Evolutionary conservation across 2,888 invertebrate genomes (phyloP), one percentile per base, ranked within the genome.

Genomic region (Ormyrus labotus): DNA sequence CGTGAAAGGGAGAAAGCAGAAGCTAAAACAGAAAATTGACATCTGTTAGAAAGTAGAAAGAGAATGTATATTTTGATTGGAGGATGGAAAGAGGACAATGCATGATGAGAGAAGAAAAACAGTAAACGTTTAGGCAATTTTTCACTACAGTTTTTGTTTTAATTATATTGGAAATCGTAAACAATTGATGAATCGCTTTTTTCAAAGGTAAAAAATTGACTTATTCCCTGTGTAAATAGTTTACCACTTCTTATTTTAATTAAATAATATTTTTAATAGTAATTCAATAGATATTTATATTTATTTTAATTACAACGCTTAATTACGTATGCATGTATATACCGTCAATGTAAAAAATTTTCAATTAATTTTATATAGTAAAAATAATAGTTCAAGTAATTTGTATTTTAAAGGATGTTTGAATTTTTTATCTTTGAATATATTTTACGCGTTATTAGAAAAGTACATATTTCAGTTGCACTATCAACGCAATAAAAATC

Each of bases 1-100:
- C 34, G 34, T 34, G 4, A 34, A 34, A 34, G 34, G 34, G 4
- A 34, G 34, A 34, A 34, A 34, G 34, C 4, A 34, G 34, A 34
- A 34, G 34, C 34, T 84, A 85, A 84, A 19, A 58, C 34, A 34
- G 53, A 34, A 78, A 78, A 67, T 78, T 65, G 13, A 34, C 58
- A 57, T n/a, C n/a, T 5, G 10, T 34, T 6, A 10, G 58, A 10
- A 48, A 63, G 51, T 19, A 67, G 50, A 47, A 70, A 75, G 47
- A 58, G 13, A 67, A 60, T 53, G 83, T 83, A 74, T 80, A 80
- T 82, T 69, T 79, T 58, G 51, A 71, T 8, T 81, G 78, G 82
- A 77, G 79, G 83, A 77, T 53, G 48, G 11, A n/a, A 67, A 53
- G 50, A 50, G 57, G 11, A 19, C 19, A 13, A 5, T 67, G 60